These are phyloP conservation scores for Himalopsyche anomala DNA, from an alignment of 2,888 invertebrate genomes.

Conservation along the genomic window DNA sequence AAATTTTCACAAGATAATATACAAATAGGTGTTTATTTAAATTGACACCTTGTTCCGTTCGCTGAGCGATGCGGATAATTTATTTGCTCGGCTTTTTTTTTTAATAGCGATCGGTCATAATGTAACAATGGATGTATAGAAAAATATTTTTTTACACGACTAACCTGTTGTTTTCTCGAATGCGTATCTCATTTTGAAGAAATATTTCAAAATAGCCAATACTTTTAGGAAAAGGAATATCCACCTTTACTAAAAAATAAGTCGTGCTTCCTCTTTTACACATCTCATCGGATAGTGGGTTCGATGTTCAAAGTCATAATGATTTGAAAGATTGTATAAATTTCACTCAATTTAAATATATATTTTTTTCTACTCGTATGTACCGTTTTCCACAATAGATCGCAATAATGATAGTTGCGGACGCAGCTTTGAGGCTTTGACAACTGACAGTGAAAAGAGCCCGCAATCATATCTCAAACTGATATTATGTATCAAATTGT, in stretches of 20 bases:
- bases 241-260: slow-evolving; percentile 32
- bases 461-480: slow-evolving; percentile 56
- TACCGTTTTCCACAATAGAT: slow-evolving; percentile 39
- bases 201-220: slow-evolving; percentile 43
- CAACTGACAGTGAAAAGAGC: slow-evolving; percentile 41
- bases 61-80: neutral
- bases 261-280: slow-evolving; percentile 38
- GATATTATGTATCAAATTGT: slow-evolving; percentile 59
- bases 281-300: slow-evolving; percentile 18
- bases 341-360: slow-evolving; percentile 39
- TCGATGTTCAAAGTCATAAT: slow-evolving; percentile 2
- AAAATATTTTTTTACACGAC: slow-evolving; percentile 40
- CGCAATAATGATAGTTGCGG: slow-evolving; percentile 44
- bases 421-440: slow-evolving; percentile 43
- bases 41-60: neutral
- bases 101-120: slow-evolving; percentile 6
- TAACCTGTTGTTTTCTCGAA: slow-evolving; percentile 26
- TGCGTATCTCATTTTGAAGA: slow-evolving; percentile 29
- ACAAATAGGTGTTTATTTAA: neutral
- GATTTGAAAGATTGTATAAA: slow-evolving; percentile 30
- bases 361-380: slow-evolving; percentile 38
- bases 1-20: neutral
- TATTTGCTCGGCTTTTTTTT: neutral
- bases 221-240: slow-evolving; percentile 16
- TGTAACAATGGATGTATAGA: slow-evolving; percentile 38